A percentile compares a stretch with the other conserved stretches of the same genome.
Evolutionary conservation across 2,888 invertebrate genomes (phyloP).

Genomic region (Hirtodrosophila cameraria): DNA sequence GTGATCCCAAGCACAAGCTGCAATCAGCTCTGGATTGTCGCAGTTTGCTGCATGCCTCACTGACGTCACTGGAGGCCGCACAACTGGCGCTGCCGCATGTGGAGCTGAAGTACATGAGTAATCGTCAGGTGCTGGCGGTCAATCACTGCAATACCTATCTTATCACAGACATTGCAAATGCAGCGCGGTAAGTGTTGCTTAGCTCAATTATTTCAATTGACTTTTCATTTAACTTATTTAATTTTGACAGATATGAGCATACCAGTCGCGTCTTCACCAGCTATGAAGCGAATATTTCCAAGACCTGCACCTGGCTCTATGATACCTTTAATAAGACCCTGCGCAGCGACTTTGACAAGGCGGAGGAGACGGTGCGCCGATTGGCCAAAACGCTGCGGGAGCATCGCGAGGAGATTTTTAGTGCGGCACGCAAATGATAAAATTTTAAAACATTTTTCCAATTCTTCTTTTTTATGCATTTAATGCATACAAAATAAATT

Average conservation of each 20-base stretch:
- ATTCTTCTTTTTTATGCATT: constrained; percentile 3
- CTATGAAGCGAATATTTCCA: constrained; percentile 80
- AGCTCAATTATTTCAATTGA: not conserved
- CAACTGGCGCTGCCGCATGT: constrained; percentile 83
- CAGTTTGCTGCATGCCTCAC: constrained; percentile 79
- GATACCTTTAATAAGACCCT: constrained; percentile 82
- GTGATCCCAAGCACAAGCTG: constrained; percentile 79
- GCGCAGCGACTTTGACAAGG: constrained; percentile 81
- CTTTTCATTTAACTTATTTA: too few species aligned
- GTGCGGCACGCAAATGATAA: constrained; percentile 73
- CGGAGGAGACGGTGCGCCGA: constrained; percentile 76
- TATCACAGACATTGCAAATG: constrained; percentile 83
- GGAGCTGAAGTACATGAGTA: constrained; percentile 82
- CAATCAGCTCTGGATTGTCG: constrained; percentile 81
- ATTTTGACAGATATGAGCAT: constrained; percentile 78
- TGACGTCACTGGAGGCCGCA: constrained; percentile 82
- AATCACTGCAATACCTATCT: constrained; percentile 82
- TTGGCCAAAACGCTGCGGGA: constrained; percentile 79
- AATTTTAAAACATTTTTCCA: not conserved
- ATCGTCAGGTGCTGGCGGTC: constrained; percentile 82
- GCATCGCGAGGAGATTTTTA: constrained; percentile 81
- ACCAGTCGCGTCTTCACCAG: constrained; percentile 80
- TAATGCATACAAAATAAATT: not conserved
- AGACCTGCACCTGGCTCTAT: constrained; percentile 82
- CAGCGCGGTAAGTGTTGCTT: constrained; percentile 67